These are phyloP conservation scores for Saccopteryx bilineata DNA, from an alignment of 2,113 vertebrate genomes.

Conservation along the genomic window DNA sequence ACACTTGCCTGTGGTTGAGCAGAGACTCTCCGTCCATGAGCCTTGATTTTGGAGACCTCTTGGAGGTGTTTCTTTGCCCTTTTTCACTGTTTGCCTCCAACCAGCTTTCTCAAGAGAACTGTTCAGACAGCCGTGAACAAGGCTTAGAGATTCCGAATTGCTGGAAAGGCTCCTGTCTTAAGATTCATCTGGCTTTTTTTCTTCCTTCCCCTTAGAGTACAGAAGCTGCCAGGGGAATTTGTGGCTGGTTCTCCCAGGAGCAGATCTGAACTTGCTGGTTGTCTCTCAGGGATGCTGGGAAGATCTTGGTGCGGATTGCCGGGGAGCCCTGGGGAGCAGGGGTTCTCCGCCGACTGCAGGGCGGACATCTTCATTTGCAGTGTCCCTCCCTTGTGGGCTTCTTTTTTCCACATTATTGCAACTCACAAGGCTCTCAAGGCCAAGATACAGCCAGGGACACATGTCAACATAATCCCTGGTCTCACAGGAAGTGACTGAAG, in stretches of 20 bases:
- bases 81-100: background rate
- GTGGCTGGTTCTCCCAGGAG: background rate
- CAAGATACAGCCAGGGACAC: background rate
- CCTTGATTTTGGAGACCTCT: background rate
- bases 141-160: background rate
- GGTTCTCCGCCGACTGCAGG: background rate
- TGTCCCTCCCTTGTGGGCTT: background rate
- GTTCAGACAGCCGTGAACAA: background rate
- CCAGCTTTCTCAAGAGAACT: background rate
- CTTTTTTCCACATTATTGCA: background rate
- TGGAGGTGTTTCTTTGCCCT: background rate
- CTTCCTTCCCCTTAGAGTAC: background rate
- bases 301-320: background rate
- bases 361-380: background rate
- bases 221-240: background rate
- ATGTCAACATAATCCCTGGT: background rate
- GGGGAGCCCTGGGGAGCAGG: background rate
- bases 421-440: background rate
- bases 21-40: background rate
- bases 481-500: background rate
- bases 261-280: background rate
- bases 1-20: background rate
- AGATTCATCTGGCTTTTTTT: background rate
- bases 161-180: background rate
- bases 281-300: background rate